Conservation (phyloP, 2,888 invertebrate genomes). For the Ptychoptera albimana region DNA sequence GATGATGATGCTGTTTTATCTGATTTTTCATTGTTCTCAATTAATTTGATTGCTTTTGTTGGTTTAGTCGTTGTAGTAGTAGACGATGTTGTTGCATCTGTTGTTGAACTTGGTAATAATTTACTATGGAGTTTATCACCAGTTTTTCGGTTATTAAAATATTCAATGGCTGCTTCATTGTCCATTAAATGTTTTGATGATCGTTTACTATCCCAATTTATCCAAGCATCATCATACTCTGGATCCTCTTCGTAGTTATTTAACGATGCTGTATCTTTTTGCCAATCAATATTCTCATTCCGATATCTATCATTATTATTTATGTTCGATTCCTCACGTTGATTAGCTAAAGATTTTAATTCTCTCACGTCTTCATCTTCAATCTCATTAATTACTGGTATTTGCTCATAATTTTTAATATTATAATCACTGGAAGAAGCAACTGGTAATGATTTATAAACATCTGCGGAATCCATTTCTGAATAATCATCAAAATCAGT, state of each 20-base stretch:
- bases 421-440: background rate
- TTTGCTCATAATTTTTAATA: background rate
- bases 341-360: slow-evolving; percentile 39
- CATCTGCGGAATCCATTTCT: background rate
- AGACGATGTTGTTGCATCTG: slow-evolving; percentile 3
- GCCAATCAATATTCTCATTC: slow-evolving; percentile 1
- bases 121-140: background rate
- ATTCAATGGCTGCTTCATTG: slow-evolving; percentile 9
- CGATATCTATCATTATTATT: background rate
- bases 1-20: slow-evolving; percentile 3
- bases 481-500: background rate
- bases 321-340: slow-evolving; percentile 3
- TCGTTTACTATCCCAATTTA: slow-evolving; percentile 33
- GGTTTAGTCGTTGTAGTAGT: slow-evolving; percentile 3
- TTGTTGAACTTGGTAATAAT: background rate
- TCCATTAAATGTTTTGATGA: slow-evolving; percentile 4
- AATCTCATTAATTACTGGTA: slow-evolving; percentile 16
- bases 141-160: slow-evolving; percentile 11
- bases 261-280: slow-evolving; percentile 9
- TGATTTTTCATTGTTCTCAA: slow-evolving; percentile 2
- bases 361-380: slow-evolving; percentile 52
- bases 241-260: slow-evolving; percentile 14
- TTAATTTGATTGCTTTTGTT: slow-evolving; percentile 29
- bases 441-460: background rate
- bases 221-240: slow-evolving; percentile 29